Percentiles rank a stretch among this genome's conserved stretches.
Evolutionary conservation across 1,140 invertebrate genomes (phyloP).

Genomic region (Tenebrio molitor): DNA sequence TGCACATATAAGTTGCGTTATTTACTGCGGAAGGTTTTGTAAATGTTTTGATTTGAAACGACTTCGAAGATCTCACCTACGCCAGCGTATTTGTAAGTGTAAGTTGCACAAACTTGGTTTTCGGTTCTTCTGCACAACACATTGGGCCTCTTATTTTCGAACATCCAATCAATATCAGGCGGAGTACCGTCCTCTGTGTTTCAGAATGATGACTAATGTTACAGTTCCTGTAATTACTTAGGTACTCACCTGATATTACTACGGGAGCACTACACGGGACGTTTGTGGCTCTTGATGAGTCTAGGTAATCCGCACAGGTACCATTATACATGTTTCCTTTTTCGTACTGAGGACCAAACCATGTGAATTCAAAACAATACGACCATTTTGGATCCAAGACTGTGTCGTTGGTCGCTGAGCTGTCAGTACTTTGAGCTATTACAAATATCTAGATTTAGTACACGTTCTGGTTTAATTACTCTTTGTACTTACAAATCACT

Average conservation of each 20-base stretch:
- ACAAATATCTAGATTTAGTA: conserved; percentile 2
- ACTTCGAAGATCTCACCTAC: conserved; percentile 62
- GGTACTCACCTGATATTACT: conserved; percentile 68
- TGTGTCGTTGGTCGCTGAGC: conserved; percentile 9
- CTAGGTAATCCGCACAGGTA: conserved; percentile 67
- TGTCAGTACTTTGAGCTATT: conserved; percentile 4
- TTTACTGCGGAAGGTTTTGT: conserved; percentile 65
- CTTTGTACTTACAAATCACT: not conserved
- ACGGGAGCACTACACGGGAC: conserved; percentile 69
- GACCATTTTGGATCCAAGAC: conserved; percentile 46
- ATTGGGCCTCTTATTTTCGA: conserved; percentile 64
- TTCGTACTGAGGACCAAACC: conserved; percentile 69
- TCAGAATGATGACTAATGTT: not conserved
- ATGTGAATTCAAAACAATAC: conserved; percentile 70
- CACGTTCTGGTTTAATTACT: not conserved
- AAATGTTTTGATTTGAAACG: conserved; percentile 12
- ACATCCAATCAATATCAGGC: conserved; percentile 68
- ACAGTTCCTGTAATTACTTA: not conserved
- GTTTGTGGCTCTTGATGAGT: conserved; percentile 65
- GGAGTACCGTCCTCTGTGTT: conserved; percentile 68
- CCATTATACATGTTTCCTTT: conserved; percentile 68
- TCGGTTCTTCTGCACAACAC: conserved; percentile 66
- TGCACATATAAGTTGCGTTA: conserved; percentile 71
- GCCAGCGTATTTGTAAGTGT: conserved; percentile 68
- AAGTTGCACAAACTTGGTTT: conserved; percentile 70